These are phyloP conservation scores for Seriola quinqueradiata DNA, from an alignment of 2,113 vertebrate genomes.

Conservation along the genomic window DNA sequence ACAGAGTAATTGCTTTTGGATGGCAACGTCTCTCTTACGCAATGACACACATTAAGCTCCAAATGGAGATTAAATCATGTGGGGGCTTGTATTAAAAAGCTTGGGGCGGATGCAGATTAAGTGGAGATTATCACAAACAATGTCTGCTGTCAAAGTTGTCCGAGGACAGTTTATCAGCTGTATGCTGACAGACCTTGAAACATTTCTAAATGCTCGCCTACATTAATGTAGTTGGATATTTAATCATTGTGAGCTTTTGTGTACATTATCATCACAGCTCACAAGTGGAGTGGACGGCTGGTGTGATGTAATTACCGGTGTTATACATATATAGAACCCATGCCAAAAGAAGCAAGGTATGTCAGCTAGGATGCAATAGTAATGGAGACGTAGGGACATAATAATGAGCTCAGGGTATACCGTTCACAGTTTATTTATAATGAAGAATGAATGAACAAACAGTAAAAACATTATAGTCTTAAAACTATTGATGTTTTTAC, in stretches of 20 bases:
- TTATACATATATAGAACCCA: not conserved
- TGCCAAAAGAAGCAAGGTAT: not conserved
- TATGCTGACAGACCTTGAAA: not conserved
- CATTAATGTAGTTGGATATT: not conserved
- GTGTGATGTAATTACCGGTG: not conserved
- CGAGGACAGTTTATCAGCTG: slow-evolving; percentile 26
- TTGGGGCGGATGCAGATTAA: slow-evolving; percentile 64
- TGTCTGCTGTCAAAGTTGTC: slow-evolving; percentile 39
- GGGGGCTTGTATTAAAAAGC: slow-evolving; percentile 65
- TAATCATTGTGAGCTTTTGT: slow-evolving; percentile 11
- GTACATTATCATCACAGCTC: slow-evolving; percentile 8
- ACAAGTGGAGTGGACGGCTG: not conserved
- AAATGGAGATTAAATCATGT: slow-evolving; percentile 67
- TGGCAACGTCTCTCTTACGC: slow-evolving; percentile 54
- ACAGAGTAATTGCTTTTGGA: slow-evolving; percentile 40
- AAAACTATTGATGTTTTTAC: not conserved
- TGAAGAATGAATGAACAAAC: no score
- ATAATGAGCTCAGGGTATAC: no score
- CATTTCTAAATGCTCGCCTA: not conserved
- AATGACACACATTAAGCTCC: slow-evolving; percentile 63
- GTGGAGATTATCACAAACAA: slow-evolving; percentile 63
- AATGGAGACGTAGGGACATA: not conserved
- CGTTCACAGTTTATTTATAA: not conserved
- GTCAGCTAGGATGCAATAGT: not conserved
- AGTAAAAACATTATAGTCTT: not conserved